Base-by-base conservation (phyloP, 1,140 invertebrate genomes). In the Cydia strobilella region DNA sequence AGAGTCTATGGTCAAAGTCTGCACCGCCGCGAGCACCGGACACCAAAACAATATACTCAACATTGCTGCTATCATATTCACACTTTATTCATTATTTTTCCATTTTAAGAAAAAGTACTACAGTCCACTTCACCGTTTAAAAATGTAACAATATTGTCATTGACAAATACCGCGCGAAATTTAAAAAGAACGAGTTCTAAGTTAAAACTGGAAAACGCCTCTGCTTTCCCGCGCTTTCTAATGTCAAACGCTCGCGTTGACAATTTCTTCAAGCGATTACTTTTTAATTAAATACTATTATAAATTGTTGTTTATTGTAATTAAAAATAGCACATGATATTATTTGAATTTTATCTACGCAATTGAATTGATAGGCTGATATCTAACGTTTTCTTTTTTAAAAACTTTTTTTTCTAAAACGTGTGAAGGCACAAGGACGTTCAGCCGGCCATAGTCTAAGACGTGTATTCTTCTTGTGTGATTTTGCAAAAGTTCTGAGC, bases 1-100 rank as follows among this genome's bases (percentile, higher is more conserved):
- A 0, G 90, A 89, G 72, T 92, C 90, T 12, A 92, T 91, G 3
- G 90, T 90, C 27, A 92, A 73, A 0, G 90, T 91, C 74, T 90
- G 82, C 18, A 88, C 90, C 13, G 80, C 83, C 13, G 89, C 90
- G 6, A 91, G 76, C 79, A 84, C 87, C 79, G 89, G 90, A 62
- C 89, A 90, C 82, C 89, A 79, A 77, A 85, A 73, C 77, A 91
- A 75, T 86, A 90, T 76, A 66, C 83, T 82, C 48, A 87, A 25
- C 72, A 62, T 74, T 1, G 39, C 39, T 18, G 23, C 18, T 25
- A 72, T 45, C 42, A 72, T 31, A 69, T 10, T 51, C 18, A 3
- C 45, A 72, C 45, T 72, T 23, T 23, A 72, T 23, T 18, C 12
- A 45, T 25, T 48, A 72, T 23, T 7, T 2, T 48, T 25, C 20